These are phyloP conservation scores for Orchesella cincta DNA, from an alignment of 1,140 invertebrate species.

Conservation along the genomic window DNA sequence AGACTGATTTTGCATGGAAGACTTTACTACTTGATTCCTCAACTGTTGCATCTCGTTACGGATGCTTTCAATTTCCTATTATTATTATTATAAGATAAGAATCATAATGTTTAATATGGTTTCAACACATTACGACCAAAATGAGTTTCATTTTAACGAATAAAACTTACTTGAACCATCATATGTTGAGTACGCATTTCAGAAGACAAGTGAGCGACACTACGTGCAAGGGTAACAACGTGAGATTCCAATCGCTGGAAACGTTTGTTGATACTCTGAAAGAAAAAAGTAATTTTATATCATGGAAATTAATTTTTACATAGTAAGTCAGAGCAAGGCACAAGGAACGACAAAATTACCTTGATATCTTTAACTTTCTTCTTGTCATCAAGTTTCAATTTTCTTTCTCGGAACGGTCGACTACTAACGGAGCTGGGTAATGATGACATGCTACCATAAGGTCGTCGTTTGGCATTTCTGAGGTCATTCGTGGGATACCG, in stretches of 20 bases:
- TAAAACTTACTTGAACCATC: constrained; percentile 68
- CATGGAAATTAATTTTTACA: not conserved
- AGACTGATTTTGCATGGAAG: constrained; percentile 45
- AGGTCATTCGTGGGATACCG: constrained; percentile 65
- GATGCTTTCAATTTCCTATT: constrained; percentile 83
- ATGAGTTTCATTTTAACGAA: not conserved
- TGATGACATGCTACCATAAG: constrained; percentile 76
- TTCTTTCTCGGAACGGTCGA: constrained; percentile 65
- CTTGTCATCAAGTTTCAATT: constrained; percentile 62
- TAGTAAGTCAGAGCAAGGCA: not conserved
- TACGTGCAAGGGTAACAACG: constrained; percentile 85
- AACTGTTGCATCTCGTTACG: constrained; percentile 78
- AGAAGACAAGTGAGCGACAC: constrained; percentile 87
- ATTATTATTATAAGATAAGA: constrained; percentile 5
- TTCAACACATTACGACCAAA: not conserved
- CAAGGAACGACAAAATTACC: constrained; percentile 55
- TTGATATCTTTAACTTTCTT: constrained; percentile 77
- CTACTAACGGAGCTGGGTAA: constrained; percentile 79
- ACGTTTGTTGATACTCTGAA: constrained; percentile 78
- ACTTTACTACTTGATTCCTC: constrained; percentile 61
- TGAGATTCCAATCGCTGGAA: constrained; percentile 89
- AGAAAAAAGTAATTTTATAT: constrained; percentile 39
- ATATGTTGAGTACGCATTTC: constrained; percentile 89
- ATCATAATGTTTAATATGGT: not conserved
- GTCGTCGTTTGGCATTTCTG: constrained; percentile 61